Conservation (phyloP, 1,140 invertebrate genomes). For the Bombyx mandarina region DNA sequence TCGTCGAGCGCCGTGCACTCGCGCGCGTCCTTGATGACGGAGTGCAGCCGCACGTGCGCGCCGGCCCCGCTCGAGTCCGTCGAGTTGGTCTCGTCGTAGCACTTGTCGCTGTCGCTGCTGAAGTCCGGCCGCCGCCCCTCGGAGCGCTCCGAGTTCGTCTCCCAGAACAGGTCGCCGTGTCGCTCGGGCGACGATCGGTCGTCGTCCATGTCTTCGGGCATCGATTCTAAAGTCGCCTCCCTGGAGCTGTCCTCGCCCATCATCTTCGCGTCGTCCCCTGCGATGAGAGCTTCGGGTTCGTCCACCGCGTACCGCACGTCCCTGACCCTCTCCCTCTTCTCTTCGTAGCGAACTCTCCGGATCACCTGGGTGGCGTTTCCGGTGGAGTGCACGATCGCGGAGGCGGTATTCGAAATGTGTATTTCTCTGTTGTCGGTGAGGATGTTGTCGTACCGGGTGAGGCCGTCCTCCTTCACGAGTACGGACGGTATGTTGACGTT, state of each 20-base stretch:
- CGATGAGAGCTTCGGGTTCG: constrained; percentile 38
- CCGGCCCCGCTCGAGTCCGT: constrained; percentile 59
- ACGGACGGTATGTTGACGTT: constrained; percentile 39
- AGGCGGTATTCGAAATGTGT: constrained; percentile 44
- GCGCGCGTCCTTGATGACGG: constrained; percentile 61
- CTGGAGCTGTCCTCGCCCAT: constrained; percentile 49
- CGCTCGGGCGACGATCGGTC: constrained; percentile 57
- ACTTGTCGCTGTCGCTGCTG: constrained; percentile 66
- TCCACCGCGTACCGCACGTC: constrained; percentile 38
- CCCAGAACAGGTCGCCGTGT: constrained; percentile 62
- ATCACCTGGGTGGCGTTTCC: constrained; percentile 56
- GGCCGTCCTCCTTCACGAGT: constrained; percentile 43
- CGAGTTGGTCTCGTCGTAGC: constrained; percentile 61
- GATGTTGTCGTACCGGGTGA: constrained; percentile 44
- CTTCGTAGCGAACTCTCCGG: constrained; percentile 48
- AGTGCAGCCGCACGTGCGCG: constrained; percentile 52
- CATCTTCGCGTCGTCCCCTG: constrained; percentile 52
- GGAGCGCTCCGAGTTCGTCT: constrained; percentile 55
- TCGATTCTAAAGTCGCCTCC: constrained; percentile 44
- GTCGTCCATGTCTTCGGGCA: constrained; percentile 40
- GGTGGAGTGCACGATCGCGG: constrained; percentile 45
- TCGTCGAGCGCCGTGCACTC: constrained; percentile 35
- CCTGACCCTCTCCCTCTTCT: constrained; percentile 29
- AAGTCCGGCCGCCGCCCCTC: constrained; percentile 53
- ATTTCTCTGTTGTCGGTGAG: constrained; percentile 47